Evolutionary conservation across 2,113 vertebrate species (phyloP).

Genomic region (Channa argus): DNA sequence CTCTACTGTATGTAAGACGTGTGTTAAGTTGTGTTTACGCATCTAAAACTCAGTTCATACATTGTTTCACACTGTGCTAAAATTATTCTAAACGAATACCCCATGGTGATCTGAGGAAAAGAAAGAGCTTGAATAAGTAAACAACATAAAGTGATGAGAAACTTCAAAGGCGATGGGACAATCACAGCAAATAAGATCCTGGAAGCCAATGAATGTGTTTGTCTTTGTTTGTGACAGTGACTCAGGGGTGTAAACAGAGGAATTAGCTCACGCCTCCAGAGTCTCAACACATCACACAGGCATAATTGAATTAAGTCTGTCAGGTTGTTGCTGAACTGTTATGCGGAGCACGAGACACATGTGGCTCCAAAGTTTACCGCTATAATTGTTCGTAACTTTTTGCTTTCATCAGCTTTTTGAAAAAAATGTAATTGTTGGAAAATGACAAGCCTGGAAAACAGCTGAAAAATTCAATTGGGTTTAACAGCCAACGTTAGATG

Average conservation of each 20-base stretch:
- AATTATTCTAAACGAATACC: conserved; percentile 76
- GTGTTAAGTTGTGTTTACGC: conserved; percentile 60
- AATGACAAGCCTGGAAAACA: not conserved
- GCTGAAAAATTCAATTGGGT: not conserved
- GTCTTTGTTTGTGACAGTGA: conserved; percentile 81
- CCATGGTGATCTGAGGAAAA: conserved; percentile 74
- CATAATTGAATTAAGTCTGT: conserved; percentile 81
- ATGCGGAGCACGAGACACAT: conserved; percentile 8
- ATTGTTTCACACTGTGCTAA: conserved; percentile 76
- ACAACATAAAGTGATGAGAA: conserved; percentile 79
- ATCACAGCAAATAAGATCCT: conserved; percentile 76
- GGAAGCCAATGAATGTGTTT: conserved; percentile 76
- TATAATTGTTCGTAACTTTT: not conserved
- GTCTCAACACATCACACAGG: conserved; percentile 67
- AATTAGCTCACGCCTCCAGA: conserved; percentile 82
- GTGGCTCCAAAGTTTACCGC: conserved; percentile 14
- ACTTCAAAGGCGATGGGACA: conserved; percentile 82
- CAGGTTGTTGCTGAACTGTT: conserved; percentile 55
- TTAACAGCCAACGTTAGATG: not conserved
- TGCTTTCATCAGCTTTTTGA: not conserved
- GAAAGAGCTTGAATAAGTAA: conserved; percentile 82
- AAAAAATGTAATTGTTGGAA: not conserved
- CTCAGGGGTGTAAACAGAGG: conserved; percentile 82
- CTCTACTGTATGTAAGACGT: conserved; percentile 37
- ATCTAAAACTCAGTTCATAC: conserved; percentile 65